phyloP scores from a whole-genome alignment of 2,888 invertebrate species.

The Brachylomia viminalis region DNA sequence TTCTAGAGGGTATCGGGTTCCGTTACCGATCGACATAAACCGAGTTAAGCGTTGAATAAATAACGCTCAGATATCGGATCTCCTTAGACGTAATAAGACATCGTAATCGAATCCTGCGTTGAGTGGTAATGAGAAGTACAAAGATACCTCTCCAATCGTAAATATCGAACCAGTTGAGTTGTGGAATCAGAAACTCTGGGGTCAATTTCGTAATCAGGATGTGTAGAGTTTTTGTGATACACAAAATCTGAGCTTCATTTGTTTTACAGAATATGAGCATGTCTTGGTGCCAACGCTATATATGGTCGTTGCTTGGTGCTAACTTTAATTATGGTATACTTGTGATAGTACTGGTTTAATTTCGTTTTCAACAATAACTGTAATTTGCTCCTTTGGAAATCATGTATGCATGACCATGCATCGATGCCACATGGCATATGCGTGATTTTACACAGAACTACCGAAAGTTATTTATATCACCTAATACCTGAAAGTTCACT shows the following conservation, averaged over 20 bases:
- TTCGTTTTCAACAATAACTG: neutral
- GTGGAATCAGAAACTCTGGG: conserved; percentile 4
- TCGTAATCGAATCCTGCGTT: conserved; percentile 33
- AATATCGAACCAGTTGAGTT: conserved; percentile 1
- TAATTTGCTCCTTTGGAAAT: neutral
- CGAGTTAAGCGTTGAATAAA: conserved; percentile 56
- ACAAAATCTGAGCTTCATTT: neutral
- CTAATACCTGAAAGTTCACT: neutral
- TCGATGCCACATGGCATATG: neutral
- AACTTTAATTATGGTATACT: too few relatives aligned
- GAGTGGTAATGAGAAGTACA: conserved; percentile 39
- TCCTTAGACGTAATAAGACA: conserved; percentile 19
- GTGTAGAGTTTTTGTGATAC: neutral
- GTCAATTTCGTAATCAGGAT: neutral
- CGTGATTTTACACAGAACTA: neutral
- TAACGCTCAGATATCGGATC: conserved; percentile 44
- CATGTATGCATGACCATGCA: neutral
- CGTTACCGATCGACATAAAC: conserved; percentile 26
- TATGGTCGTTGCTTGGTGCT: too few relatives aligned
- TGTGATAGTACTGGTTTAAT: too few relatives aligned
- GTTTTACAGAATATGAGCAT: neutral
- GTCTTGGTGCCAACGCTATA: neutral
- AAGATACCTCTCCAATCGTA: conserved; percentile 5
- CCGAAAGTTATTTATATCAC: neutral
- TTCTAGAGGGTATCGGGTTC: conserved; percentile 13